Evolutionary conservation across 1,140 invertebrate genomes (phyloP).

Genomic region (Phortica variegata): DNA sequence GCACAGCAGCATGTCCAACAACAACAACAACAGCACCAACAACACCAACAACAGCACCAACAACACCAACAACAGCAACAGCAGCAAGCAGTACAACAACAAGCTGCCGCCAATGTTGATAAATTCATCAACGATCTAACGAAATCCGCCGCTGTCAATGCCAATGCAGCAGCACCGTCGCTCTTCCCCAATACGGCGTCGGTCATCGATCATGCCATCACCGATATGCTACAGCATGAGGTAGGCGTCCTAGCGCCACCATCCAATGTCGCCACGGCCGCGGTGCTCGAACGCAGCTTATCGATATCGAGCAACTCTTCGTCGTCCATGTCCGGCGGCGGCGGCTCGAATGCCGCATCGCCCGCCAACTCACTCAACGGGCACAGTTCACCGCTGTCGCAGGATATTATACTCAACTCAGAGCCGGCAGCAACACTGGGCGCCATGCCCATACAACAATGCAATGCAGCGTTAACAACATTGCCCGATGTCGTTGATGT

Average conservation of each 20-base stretch:
- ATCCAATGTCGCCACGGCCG: slow-evolving; percentile 15
- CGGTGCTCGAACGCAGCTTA: slow-evolving; percentile 38
- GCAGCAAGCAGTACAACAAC: too few relatives aligned
- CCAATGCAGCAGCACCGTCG: slow-evolving; percentile 35
- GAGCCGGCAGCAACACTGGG: slow-evolving; percentile 41
- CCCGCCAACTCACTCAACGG: slow-evolving; percentile 28
- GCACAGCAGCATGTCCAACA: slow-evolving; percentile 42
- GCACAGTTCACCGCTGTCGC: slow-evolving; percentile 41
- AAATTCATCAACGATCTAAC: slow-evolving; percentile 49
- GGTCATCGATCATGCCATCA: slow-evolving; percentile 42
- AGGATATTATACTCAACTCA: slow-evolving; percentile 57
- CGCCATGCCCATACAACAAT: slow-evolving; percentile 39
- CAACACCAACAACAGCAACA: slow-evolving; percentile 41
- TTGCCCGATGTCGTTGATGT: not conserved
- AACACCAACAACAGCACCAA: slow-evolving; percentile 56
- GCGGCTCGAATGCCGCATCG: slow-evolving; percentile 16
- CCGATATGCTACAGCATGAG: slow-evolving; percentile 41
- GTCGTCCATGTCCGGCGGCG: slow-evolving; percentile 24
- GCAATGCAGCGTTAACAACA: slow-evolving; percentile 8
- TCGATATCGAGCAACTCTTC: slow-evolving; percentile 39
- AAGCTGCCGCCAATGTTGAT: slow-evolving; percentile 31
- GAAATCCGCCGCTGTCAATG: slow-evolving; percentile 40
- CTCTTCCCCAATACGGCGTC: slow-evolving; percentile 28
- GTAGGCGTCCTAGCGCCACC: slow-evolving; percentile 15
- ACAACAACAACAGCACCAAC: slow-evolving; percentile 14